Evolutionary conservation across 2,797 vertebrate genomes (phyloP), one percentile per base, ranked within the genome.

Genomic region (Agapornis canus): DNA sequence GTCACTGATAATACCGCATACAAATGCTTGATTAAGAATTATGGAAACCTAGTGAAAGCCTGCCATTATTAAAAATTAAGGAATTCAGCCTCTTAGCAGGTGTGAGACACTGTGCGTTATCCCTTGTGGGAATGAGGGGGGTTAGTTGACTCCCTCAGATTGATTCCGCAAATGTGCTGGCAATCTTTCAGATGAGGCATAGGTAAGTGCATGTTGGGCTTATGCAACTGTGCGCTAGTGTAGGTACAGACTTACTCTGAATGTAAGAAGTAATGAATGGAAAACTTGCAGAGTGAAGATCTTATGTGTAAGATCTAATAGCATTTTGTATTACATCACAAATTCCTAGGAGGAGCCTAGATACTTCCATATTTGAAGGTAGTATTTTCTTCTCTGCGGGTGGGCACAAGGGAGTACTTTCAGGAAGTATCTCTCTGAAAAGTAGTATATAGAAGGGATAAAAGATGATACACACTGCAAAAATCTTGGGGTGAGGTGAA

Each of bases 221-320:
- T 72, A n/a, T 12, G 10, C 22, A 56, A 0, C 8, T 20, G 40
- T 3, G 0, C 0, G 0, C 0, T 0, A 31, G 16, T 32, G 13
- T 48, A 37, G 27, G 8, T 66, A 16, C 47, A 40, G 31, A 21
- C 17, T 47, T 65, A 16, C 23, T 59, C 22, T 64, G 48, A 63
- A 13, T 26, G 6, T 27, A 68, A 71, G n/a, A 69, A 42, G 9
- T 31, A 37, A 7, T 6, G 32, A 95, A 51, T 47, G 40, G 42
- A 87, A 69, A 27, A 71, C n/a, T 22, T n/a, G 11, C 14, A 27
- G 22, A 64, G 19, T 3, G 2, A 90, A 54, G 27, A 86, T 23
- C 52, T 6, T 29, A 25, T 4, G 4, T 64, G 49, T 65, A 40
- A 13, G 29, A 51, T 77, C 73, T 71, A 42, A 57, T 92, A 60